Evolutionary conservation across 2,888 invertebrate genomes (phyloP).

Genomic region (Calliopum simillimum): DNA sequence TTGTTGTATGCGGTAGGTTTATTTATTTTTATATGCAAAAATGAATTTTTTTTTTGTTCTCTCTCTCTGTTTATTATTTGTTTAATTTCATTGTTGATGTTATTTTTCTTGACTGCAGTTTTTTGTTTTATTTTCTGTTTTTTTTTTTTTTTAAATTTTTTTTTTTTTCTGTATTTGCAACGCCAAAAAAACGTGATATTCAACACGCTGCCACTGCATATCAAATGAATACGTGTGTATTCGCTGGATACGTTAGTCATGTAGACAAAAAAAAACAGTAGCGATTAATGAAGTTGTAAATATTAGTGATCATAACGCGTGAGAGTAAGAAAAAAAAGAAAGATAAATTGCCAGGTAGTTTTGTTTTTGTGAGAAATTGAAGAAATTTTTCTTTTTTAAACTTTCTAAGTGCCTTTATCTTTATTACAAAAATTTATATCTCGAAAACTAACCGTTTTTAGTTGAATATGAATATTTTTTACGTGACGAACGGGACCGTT

Average conservation of each 20-base stretch:
- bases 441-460: not conserved
- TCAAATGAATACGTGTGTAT: constrained; percentile 1
- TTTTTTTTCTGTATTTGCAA: constrained; percentile 26
- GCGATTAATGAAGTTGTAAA: constrained; percentile 23
- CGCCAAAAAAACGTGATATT: constrained; percentile 15
- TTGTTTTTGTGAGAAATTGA: too few species aligned
- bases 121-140: constrained; percentile 26
- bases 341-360: too few species aligned
- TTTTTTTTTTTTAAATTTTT: constrained; percentile 39
- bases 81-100: constrained; percentile 27
- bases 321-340: too few species aligned
- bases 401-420: not conserved
- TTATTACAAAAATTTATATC: not conserved
- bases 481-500: too few species aligned
- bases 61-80: constrained; percentile 6
- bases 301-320: not conserved
- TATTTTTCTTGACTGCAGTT: constrained; percentile 27
- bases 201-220: not conserved
- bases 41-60: constrained; percentile 28
- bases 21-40: constrained; percentile 18
- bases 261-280: constrained; percentile 17
- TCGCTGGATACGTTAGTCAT: not conserved
- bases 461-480: too few species aligned
- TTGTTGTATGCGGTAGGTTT: constrained; percentile 29
- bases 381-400: not conserved